A percentile compares a stretch with the other conserved stretches of the same genome.
These are phyloP conservation scores for Toxotes chatareus DNA, from an alignment of 2,113 vertebrate species.

Conservation along the genomic window DNA sequence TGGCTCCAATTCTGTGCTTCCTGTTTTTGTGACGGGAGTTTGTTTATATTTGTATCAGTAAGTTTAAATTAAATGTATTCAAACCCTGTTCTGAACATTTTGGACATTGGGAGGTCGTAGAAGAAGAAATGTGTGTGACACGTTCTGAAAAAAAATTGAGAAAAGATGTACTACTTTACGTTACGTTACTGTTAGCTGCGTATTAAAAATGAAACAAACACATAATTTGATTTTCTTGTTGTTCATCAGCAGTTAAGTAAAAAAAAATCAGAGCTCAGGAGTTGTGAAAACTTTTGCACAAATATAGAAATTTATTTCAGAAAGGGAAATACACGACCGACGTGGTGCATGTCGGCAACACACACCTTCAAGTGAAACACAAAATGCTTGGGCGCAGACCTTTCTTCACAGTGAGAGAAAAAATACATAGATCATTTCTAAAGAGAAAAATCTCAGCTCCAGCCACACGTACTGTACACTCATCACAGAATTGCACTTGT, in stretches of 20 bases:
- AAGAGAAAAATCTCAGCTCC: conserved; percentile 4
- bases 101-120: too few relatives aligned
- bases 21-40: background rate
- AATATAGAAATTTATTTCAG: conserved; percentile 75
- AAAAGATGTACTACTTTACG: too few relatives aligned
- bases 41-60: background rate
- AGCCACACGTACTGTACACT: conserved; percentile 55
- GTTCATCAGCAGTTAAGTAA: background rate
- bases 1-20: too few relatives aligned
- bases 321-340: conserved; percentile 50
- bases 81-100: background rate
- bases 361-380: conserved; percentile 66
- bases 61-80: background rate
- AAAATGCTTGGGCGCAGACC: conserved; percentile 13
- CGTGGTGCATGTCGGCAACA: background rate
- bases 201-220: too few relatives aligned
- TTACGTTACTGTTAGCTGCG: background rate
- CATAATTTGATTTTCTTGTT: too few relatives aligned
- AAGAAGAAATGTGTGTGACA: too few relatives aligned
- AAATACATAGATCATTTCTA: conserved; percentile 3
- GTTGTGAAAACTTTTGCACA: conserved; percentile 40
- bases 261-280: background rate
- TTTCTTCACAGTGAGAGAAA: conserved; percentile 39
- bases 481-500: conserved; percentile 62
- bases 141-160: too few relatives aligned